Base-by-base conservation (phyloP, 1,140 invertebrate genomes). In the Bombus balteatus region DNA sequence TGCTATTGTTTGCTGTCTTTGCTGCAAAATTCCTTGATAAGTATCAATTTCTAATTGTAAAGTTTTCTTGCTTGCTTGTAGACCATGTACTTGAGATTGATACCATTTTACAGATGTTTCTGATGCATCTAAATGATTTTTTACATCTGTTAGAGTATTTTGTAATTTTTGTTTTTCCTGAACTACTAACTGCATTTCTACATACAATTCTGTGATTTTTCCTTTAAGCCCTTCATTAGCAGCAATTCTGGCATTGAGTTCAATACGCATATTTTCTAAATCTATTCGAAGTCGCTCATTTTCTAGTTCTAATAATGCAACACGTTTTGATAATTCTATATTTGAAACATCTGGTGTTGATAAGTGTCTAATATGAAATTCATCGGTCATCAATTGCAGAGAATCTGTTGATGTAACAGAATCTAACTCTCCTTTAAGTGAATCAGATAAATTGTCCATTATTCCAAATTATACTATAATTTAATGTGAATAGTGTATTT, bases 41-140 rank as follows among this genome's bases (percentile, higher is more conserved):
- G 92, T 92, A 34, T 93, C 88, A 28, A 93, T 89, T 68, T 94
- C 92, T 32, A 92, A 82, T 59, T 92, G 90, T 15, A 93, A 80
- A 32, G 87, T 81, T 78, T 92, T 93, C 25, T 92, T 91, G 41
- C 68, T 89, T 4, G 93, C 93, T 82, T 93, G 90, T 5, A 89
- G 74, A n/a, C 91, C 88, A 39, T 94, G 88, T 13, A 94, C 71
- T 75, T 93, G 92, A 10, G 78, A 78, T 57, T 92, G 88, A 81
- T 93, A 94, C 93, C 93, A 94, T 75, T 93, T 92, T 1, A 88
- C 79, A 15, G 92, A 93, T 57, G 91, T 83, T 68, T 94, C 90
- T 9, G 86, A 79, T 25, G 86, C 43, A 12, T 82, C 65, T 28
- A 93, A 72, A 70, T 77, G 88, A 87, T 81, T 90, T 18, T 89